A percentile compares a stretch with the other conserved stretches of the same genome.
Evolutionary conservation across 92 coral and sea anemone species (phyloP).

Genomic region (Epizoanthus stellaris): DNA sequence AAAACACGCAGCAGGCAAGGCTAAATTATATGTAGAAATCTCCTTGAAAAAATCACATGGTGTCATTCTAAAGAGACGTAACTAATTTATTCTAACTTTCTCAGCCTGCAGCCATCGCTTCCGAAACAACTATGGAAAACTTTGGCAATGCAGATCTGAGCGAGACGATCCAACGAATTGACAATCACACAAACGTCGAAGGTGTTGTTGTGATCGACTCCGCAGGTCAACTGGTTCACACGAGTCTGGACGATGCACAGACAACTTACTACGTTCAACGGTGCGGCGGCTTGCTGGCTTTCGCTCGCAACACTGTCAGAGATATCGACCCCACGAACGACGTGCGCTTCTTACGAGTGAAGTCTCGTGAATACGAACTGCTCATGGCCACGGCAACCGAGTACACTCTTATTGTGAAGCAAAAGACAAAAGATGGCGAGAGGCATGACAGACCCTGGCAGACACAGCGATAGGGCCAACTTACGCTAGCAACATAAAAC

Average conservation of each 20-base stretch:
- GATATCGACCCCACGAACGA: constrained; percentile 84
- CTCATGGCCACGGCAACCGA: constrained; percentile 75
- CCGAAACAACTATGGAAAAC: constrained; percentile 24
- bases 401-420: constrained; percentile 72
- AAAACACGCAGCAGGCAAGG: no score
- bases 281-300: constrained; percentile 58
- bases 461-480: background rate
- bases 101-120: background rate
- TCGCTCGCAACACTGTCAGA: constrained; percentile 67
- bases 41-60: background rate
- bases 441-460: constrained; percentile 5
- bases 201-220: constrained; percentile 70
- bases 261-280: constrained; percentile 68
- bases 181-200: constrained; percentile 68
- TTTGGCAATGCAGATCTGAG: constrained; percentile 55
- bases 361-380: constrained; percentile 74
- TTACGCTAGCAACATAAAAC: background rate
- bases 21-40: background rate
- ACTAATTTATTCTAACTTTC: background rate
- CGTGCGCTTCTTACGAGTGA: constrained; percentile 72
- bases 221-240: constrained; percentile 64
- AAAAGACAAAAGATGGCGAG: constrained; percentile 40
- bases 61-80: background rate
- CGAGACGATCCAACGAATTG: constrained; percentile 73
- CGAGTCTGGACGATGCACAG: constrained; percentile 63